These are phyloP conservation scores for Aleadryas rufinucha DNA, from an alignment of 2,113 vertebrate genomes.

Conservation along the genomic window DNA sequence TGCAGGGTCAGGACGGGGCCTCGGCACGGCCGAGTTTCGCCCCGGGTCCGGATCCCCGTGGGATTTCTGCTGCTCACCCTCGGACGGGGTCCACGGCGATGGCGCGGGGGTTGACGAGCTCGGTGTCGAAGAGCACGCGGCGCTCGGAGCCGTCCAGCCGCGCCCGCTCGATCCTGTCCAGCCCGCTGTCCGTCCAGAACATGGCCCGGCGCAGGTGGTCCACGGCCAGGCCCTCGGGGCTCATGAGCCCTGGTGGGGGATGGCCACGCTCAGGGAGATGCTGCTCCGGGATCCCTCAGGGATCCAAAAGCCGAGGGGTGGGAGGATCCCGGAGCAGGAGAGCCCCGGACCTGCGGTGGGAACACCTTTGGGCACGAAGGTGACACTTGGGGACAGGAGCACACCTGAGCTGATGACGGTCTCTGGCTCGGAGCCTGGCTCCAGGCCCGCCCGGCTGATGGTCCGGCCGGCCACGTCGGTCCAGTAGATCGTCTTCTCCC, in stretches of 20 bases:
- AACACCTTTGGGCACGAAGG: background rate
- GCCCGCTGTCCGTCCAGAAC: conserved; percentile 95
- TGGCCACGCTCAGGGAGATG: accelerated
- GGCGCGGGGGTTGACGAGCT: conserved; percentile 93
- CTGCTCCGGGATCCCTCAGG: accelerated
- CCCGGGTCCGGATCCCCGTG: accelerated
- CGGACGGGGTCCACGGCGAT: conserved; percentile 87
- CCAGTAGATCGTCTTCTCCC: conserved; percentile 90
- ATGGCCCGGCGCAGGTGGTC: conserved; percentile 82
- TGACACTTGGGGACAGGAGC: background rate
- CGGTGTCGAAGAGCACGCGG: conserved; percentile 79
- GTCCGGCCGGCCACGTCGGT: conserved; percentile 89
- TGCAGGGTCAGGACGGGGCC: background rate
- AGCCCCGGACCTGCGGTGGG: background rate
- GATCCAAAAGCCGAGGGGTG: accelerated
- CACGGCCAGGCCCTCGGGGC: conserved; percentile 91
- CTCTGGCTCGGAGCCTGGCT: conserved; percentile 86
- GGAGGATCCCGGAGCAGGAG: background rate
- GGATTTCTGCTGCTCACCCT: conserved; percentile 70
- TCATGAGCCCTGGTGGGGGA: conserved; percentile 81
- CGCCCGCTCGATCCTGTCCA: conserved; percentile 86
- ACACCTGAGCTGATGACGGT: conserved; percentile 84
- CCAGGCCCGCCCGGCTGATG: conserved; percentile 84
- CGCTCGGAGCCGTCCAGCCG: conserved; percentile 86
- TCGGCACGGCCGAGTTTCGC: accelerated